These are phyloP conservation scores for Eulemur mongoz DNA, from an alignment of 2,797 vertebrate genomes.

Conservation along the genomic window DNA sequence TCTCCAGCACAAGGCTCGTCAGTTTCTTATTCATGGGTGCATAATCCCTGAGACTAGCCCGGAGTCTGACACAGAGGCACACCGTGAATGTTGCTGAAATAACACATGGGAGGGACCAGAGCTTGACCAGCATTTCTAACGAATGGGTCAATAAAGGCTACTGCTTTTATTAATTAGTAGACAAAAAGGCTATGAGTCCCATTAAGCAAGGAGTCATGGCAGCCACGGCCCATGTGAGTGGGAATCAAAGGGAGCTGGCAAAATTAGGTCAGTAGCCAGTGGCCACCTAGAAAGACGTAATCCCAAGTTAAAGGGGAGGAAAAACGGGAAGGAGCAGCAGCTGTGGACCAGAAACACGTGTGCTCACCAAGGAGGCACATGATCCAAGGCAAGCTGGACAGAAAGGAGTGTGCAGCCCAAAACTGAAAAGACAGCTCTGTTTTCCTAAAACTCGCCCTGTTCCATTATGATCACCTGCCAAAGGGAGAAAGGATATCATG, in stretches of 20 bases:
- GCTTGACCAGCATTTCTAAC: background rate
- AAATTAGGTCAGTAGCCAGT: background rate
- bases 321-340: background rate
- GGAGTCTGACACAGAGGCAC: background rate
- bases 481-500: background rate
- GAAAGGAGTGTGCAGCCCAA: background rate
- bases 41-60: background rate
- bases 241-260: background rate
- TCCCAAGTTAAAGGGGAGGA: background rate
- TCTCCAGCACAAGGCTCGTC: background rate
- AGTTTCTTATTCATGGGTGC: background rate
- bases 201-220: background rate
- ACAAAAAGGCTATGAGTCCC: background rate
- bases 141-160: background rate
- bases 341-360: background rate
- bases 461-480: conserved; percentile 1
- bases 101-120: background rate
- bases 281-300: background rate
- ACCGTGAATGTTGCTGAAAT: background rate
- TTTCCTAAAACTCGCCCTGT: background rate
- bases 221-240: background rate
- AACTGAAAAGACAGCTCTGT: background rate
- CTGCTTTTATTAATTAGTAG: background rate
- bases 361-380: background rate
- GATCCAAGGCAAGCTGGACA: background rate